Evolutionary conservation across 1,140 invertebrate species (phyloP).

Genomic region (Mizuhopecten yessoensis): DNA sequence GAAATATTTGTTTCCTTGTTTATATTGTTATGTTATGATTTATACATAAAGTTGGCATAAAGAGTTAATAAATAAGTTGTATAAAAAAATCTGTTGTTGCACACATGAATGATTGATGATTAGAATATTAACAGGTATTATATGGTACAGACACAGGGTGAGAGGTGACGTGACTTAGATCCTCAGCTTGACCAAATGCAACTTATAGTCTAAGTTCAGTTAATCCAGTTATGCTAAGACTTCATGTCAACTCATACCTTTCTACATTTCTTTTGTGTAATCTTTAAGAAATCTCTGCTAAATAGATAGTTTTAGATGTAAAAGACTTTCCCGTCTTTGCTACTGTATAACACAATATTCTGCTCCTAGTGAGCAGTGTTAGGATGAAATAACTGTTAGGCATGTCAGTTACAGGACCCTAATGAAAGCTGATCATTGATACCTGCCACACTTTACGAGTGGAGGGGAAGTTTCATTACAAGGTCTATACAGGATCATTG

Average conservation of each 20-base stretch:
- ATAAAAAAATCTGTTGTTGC: too few relatives aligned
- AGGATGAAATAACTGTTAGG: too few relatives aligned
- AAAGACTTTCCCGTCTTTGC: neutral
- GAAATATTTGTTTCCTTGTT: too few relatives aligned
- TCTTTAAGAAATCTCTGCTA: neutral
- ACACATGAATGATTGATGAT: neutral
- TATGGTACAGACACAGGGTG: neutral
- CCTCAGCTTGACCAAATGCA: neutral
- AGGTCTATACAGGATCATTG: neutral
- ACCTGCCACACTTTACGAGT: neutral
- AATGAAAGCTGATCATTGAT: neutral
- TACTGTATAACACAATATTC: neutral
- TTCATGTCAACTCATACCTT: neutral
- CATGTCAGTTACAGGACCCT: too few relatives aligned
- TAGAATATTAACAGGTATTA: too few relatives aligned
- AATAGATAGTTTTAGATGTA: neutral
- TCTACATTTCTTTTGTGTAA: neutral
- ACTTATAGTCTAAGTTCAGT: neutral
- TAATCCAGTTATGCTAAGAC: neutral
- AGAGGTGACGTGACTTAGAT: neutral
- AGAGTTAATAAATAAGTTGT: too few relatives aligned
- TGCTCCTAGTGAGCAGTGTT: neutral
- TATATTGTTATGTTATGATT: neutral
- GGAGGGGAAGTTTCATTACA: neutral
- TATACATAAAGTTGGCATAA: too few relatives aligned